Evolutionary conservation across 92 coral and sea anemone species (phyloP).

Genomic region (Parazoanthus darwini): DNA sequence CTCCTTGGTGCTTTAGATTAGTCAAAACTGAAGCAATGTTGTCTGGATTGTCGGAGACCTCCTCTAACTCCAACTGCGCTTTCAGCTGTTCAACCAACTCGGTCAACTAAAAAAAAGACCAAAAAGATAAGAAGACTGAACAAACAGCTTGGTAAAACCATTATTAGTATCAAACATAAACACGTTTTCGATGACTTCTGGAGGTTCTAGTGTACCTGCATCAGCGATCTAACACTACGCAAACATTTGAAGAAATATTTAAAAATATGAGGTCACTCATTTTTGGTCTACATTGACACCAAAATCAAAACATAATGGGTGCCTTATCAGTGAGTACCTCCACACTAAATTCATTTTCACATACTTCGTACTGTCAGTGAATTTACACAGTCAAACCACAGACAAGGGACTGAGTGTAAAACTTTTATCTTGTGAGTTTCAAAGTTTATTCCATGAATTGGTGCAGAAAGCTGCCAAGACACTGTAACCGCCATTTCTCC

Average conservation of each 20-base stretch:
- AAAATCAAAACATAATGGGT: slow-evolving; percentile 19
- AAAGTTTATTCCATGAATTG: background rate
- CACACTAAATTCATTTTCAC: slow-evolving; percentile 10
- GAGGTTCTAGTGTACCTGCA: background rate
- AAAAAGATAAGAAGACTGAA: slow-evolving; percentile 2
- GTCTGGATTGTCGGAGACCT: slow-evolving; percentile 98
- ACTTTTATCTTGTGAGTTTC: background rate
- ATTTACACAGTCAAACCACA: background rate
- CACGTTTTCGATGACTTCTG: slow-evolving; percentile 4
- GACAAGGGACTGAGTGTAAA: background rate
- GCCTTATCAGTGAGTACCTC: background rate
- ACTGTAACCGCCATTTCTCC: slow-evolving; percentile 18
- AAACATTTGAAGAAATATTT: background rate
- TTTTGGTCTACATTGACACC: background rate
- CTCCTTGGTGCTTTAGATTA: slow-evolving; percentile 91
- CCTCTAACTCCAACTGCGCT: slow-evolving; percentile 92
- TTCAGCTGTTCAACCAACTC: slow-evolving; percentile 94
- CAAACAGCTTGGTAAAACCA: background rate
- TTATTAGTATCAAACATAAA: background rate
- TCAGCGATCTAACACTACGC: background rate
- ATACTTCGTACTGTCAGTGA: slow-evolving; percentile 30
- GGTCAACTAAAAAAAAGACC: slow-evolving; percentile 73
- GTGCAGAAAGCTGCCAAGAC: background rate
- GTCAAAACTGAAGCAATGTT: slow-evolving; percentile 94
- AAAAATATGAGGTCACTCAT: background rate